Evolutionary conservation across 1,140 invertebrate species (phyloP).

Genomic region (Spodoptera litura): DNA sequence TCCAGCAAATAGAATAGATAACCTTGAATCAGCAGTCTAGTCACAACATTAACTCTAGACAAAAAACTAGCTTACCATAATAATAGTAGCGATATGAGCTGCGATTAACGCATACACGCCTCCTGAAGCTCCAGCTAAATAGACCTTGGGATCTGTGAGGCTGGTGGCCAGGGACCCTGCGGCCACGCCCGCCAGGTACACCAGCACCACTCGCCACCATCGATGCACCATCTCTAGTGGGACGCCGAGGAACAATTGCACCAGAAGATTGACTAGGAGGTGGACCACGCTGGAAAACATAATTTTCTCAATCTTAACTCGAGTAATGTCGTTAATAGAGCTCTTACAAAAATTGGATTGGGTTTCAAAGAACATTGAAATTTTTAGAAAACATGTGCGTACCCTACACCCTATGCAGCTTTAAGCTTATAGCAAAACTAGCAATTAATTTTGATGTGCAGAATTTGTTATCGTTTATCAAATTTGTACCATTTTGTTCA

Average conservation of each 20-base stretch:
- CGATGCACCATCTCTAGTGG: constrained; percentile 98
- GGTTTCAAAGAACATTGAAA: no score
- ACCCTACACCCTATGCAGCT: no score
- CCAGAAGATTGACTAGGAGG: constrained; percentile 95
- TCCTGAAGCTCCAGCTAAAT: constrained; percentile 97
- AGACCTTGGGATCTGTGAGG: constrained; percentile 94
- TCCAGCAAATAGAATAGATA: no score
- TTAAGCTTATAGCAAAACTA: no score
- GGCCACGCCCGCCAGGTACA: constrained; percentile 93
- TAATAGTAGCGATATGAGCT: constrained; percentile 97
- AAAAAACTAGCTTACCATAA: constrained; percentile 89
- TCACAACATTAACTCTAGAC: background rate
- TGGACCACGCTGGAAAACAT: constrained; percentile 89
- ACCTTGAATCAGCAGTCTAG: no score
- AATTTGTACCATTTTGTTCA: no score
- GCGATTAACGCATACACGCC: constrained; percentile 98
- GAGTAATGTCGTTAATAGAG: no score
- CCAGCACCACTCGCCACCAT: constrained; percentile 95
- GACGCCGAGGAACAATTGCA: constrained; percentile 96
- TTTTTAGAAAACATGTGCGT: no score
- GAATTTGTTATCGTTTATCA: no score
- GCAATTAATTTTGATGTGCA: no score
- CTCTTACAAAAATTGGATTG: no score
- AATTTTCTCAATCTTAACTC: no score
- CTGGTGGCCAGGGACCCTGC: constrained; percentile 97